Conservation (phyloP, 1,140 invertebrate genomes). For the Portunus trituberculatus region DNA sequence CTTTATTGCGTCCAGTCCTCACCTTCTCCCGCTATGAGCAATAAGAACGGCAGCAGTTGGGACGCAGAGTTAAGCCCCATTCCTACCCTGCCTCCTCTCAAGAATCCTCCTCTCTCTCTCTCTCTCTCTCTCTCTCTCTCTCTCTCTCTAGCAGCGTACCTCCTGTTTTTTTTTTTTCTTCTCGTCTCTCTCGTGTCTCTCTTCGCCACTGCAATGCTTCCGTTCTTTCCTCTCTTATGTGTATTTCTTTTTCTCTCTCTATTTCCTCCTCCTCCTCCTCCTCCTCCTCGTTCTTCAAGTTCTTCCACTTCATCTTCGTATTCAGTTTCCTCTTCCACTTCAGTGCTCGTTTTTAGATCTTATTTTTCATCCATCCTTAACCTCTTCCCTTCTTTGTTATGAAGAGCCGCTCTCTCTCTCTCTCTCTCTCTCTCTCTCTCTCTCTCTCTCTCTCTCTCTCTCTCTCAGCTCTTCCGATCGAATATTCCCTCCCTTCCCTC, state of each 20-base stretch:
- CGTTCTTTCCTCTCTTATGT: not conserved
- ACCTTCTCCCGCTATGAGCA: not conserved
- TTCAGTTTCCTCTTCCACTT: conserved; percentile 22
- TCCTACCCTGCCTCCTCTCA: not conserved
- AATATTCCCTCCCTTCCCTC: not conserved
- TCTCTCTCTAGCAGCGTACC: not conserved
- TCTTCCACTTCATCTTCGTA: conserved; percentile 40
- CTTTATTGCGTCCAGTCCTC: not conserved
- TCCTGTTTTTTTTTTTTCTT: not conserved
- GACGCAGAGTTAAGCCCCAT: not conserved
- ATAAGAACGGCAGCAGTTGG: not conserved
- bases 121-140: no score
- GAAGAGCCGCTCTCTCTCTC: not conserved
- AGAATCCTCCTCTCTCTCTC: not conserved
- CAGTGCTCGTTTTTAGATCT: conserved; percentile 23
- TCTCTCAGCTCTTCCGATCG: not conserved
- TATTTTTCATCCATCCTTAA: conserved; percentile 18
- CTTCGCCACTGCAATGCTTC: not conserved
- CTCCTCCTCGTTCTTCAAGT: conserved; percentile 27
- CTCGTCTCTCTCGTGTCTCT: not conserved
- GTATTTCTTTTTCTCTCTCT: not conserved
- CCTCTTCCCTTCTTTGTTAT: not conserved
- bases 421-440: not conserved
- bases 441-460: conserved; percentile 49
- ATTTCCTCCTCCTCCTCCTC: conserved; percentile 1